These are phyloP conservation scores for Sebastes dallii DNA, from an alignment of 2,797 vertebrate genomes.

Conservation along the genomic window DNA sequence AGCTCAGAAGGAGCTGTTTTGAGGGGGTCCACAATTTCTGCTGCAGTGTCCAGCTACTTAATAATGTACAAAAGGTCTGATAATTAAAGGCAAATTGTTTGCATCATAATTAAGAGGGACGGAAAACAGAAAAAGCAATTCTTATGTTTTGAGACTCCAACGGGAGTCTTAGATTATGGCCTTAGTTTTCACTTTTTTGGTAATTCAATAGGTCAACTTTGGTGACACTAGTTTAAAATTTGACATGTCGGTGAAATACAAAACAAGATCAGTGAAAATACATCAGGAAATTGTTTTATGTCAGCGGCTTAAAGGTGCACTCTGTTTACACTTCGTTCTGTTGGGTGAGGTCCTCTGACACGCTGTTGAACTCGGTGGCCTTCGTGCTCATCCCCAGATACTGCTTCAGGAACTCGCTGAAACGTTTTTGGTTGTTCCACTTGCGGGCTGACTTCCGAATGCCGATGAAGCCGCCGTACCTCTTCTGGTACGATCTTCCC, in stretches of 20 bases:
- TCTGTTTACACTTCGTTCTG: conserved; percentile 83
- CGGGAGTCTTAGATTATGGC: neutral
- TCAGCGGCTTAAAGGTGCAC: neutral
- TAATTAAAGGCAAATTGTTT: conserved; percentile 7
- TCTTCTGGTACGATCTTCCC: conserved; percentile 88
- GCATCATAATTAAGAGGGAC: neutral
- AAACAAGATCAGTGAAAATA: conserved; percentile 50
- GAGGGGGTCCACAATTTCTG: neutral
- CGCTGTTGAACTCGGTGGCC: conserved; percentile 86
- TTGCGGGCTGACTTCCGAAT: conserved; percentile 95
- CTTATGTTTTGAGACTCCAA: neutral
- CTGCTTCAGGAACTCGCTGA: conserved; percentile 96
- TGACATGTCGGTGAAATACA: conserved; percentile 30
- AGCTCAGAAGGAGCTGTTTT: neutral
- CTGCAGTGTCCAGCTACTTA: neutral
- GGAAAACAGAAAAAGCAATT: neutral
- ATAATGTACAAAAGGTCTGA: neutral
- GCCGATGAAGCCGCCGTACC: conserved; percentile 95
- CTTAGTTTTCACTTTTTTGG: conserved; percentile 14
- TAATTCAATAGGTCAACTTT: conserved; percentile 13
- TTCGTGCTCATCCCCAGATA: conserved; percentile 93
- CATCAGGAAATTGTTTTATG: conserved; percentile 34
- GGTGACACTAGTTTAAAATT: conserved; percentile 11
- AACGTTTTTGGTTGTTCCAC: conserved; percentile 98
- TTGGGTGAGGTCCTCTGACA: conserved; percentile 81